Conservation (phyloP, 2,888 invertebrate genomes). For the Pollenia amentaria region DNA sequence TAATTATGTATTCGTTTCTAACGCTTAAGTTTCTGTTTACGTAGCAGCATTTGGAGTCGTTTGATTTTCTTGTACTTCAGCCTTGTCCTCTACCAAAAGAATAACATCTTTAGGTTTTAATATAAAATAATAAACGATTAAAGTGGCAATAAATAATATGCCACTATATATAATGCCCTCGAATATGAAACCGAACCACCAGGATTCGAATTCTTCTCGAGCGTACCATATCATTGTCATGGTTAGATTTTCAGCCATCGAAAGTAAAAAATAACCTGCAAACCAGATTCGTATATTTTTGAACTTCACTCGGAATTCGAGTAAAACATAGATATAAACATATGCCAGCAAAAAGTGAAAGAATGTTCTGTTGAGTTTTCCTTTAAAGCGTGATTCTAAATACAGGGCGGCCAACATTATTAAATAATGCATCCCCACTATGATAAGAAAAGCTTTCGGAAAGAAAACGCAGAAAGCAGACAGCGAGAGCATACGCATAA, state of each 20-base stretch:
- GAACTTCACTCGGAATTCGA: constrained; percentile 92
- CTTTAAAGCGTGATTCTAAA: constrained; percentile 86
- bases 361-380: constrained; percentile 86
- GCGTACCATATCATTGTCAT: constrained; percentile 90
- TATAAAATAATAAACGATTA: constrained; percentile 87
- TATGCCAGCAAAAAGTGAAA: constrained; percentile 90
- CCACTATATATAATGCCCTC: constrained; percentile 87
- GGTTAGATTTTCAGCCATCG: constrained; percentile 88
- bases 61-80: neutral
- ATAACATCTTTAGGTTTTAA: constrained; percentile 88
- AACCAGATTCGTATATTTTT: constrained; percentile 90
- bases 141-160: constrained; percentile 86
- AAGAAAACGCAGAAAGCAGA: constrained; percentile 89
- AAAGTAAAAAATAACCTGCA: constrained; percentile 88
- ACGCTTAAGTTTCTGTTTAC: constrained; percentile 19
- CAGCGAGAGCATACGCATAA: constrained; percentile 89
- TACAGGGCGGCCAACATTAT: constrained; percentile 88
- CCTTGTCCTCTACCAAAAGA: constrained; percentile 82
- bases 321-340: constrained; percentile 90
- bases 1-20: neutral
- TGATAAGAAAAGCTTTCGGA: constrained; percentile 87
- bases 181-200: constrained; percentile 90
- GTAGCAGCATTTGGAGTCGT: constrained; percentile 6
- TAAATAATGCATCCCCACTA: constrained; percentile 88
- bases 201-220: constrained; percentile 86